These are phyloP conservation scores for Mormyrus proboscirostris DNA, from an alignment of 2,797 vertebrate species.

Conservation along the genomic window DNA sequence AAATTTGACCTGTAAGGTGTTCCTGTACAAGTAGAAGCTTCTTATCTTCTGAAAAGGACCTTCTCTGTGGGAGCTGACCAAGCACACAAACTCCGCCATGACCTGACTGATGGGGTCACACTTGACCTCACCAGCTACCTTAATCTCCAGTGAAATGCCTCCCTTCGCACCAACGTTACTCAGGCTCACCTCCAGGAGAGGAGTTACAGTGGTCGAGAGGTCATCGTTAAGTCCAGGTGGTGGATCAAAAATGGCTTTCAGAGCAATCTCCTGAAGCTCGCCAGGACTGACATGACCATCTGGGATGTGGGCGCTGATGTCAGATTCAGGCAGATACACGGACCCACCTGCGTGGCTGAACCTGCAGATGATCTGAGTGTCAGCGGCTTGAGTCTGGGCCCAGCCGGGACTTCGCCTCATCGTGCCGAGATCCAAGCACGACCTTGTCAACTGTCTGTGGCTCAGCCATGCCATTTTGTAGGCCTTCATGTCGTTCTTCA, in stretches of 20 bases:
- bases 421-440: conserved; percentile 63
- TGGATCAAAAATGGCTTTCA: conserved; percentile 63
- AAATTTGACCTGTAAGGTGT: conserved; percentile 65
- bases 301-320: conserved; percentile 66
- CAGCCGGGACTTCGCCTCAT: conserved; percentile 66
- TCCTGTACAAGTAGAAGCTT: conserved; percentile 60
- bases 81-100: conserved; percentile 65
- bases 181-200: conserved; percentile 62
- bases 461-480: conserved; percentile 70
- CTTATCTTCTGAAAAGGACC: conserved; percentile 65
- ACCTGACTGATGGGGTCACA: conserved; percentile 69
- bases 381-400: conserved; percentile 66
- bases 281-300: conserved; percentile 59
- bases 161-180: conserved; percentile 60
- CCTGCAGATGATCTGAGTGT: conserved; percentile 56
- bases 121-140: conserved; percentile 61
- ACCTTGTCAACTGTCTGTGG: conserved; percentile 62
- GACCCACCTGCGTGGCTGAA: conserved; percentile 62
- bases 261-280: conserved; percentile 64
- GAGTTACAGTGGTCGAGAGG: conserved; percentile 61
- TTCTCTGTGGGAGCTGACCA: conserved; percentile 55
- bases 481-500: conserved; percentile 61
- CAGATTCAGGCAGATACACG: conserved; percentile 62
- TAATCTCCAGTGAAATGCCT: conserved; percentile 65
- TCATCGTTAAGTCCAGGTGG: conserved; percentile 57